Conservation (phyloP, 1,140 invertebrate genomes). For the Grapholita molesta region DNA sequence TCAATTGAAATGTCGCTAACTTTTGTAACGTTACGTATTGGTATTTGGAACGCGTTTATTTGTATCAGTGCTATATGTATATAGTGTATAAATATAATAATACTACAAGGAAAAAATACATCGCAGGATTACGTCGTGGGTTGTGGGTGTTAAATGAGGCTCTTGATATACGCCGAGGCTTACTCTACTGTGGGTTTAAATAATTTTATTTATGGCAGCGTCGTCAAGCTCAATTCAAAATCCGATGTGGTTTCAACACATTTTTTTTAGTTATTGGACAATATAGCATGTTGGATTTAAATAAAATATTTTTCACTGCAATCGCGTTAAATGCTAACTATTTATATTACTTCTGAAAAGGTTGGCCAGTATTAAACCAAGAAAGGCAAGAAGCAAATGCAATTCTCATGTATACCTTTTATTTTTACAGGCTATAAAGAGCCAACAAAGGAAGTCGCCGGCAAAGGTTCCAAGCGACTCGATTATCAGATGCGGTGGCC, state of each 20-base stretch:
- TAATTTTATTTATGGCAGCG: conserved; percentile 42
- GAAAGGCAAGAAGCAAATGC: neutral
- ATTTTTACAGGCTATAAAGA: conserved; percentile 4
- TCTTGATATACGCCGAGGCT: conserved; percentile 23
- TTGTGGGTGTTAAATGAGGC: conserved; percentile 36
- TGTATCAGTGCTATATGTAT: neutral
- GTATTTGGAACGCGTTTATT: neutral
- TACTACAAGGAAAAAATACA: conserved; percentile 20
- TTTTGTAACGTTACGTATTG: neutral
- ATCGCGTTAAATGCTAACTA: neutral
- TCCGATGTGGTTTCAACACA: neutral
- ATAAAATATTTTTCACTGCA: neutral
- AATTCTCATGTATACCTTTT: neutral
- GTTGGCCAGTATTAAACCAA: neutral
- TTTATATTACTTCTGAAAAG: neutral
- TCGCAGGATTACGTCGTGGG: conserved; percentile 12
- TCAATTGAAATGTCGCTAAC: conserved; percentile 34
- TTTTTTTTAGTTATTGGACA: too few species aligned
- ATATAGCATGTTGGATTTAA: too few species aligned
- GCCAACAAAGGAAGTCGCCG: neutral
- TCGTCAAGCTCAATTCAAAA: conserved; percentile 17
- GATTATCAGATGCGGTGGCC: conserved; percentile 26
- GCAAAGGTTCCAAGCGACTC: conserved; percentile 23
- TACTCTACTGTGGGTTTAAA: conserved; percentile 32
- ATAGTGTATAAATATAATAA: neutral